A percentile compares a stretch with the other conserved stretches of the same genome.
phyloP scores from a whole-genome alignment of 37 sponge, comb jelly and placozoan species.

The Aphrocallistes beatrix region DNA sequence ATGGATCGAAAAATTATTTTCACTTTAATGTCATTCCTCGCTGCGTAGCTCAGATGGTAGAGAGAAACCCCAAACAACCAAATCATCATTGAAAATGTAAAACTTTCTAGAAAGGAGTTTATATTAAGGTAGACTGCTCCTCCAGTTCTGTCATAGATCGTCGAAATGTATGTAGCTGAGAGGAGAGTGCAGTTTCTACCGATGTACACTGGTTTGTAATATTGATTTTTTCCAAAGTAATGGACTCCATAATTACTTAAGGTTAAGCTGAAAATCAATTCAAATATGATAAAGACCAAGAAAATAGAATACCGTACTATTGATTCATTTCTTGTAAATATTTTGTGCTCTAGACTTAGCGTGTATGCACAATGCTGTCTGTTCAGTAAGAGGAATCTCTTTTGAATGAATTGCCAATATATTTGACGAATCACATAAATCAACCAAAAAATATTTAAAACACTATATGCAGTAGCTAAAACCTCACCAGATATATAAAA shows the following conservation, averaged over 20 bases:
- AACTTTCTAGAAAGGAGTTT: background rate
- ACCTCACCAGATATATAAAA: background rate
- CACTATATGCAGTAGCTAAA: background rate
- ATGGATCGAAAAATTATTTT: background rate
- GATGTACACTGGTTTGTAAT: background rate
- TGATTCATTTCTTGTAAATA: background rate
- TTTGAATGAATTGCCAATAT: background rate
- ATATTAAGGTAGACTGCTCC: background rate
- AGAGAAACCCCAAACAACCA: conserved; percentile 6
- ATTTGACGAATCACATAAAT: background rate
- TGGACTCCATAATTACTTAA: background rate
- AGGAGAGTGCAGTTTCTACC: background rate
- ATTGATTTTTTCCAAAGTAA: background rate
- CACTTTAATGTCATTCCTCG: background rate
- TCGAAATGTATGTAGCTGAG: background rate
- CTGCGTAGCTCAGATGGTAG: background rate
- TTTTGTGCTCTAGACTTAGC: too few species aligned
- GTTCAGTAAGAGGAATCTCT: background rate
- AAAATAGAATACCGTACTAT: background rate
- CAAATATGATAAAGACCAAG: background rate
- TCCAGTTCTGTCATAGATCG: background rate
- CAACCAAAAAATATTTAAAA: background rate
- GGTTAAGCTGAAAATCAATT: background rate
- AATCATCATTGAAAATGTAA: conserved; percentile 5
- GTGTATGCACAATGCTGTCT: background rate